Evolutionary conservation across 2,888 invertebrate genomes (phyloP).

Genomic region (Cephus rjabovi): DNA sequence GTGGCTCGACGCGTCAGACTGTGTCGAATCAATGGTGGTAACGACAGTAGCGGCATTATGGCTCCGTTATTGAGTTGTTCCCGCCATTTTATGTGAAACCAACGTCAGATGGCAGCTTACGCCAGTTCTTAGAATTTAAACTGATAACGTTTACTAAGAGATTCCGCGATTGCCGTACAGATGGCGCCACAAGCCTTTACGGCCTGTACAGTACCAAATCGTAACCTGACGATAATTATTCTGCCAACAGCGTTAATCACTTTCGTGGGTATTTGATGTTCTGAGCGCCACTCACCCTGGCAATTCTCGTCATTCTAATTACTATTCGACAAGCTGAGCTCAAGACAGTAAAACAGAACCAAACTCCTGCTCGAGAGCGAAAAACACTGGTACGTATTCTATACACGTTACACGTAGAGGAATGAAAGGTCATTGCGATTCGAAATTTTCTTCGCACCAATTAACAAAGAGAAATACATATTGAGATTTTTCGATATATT

Average conservation of each 20-base stretch:
- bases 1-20: neutral
- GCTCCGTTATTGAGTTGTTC: neutral
- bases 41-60: neutral
- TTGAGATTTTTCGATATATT: slow-evolving; percentile 57
- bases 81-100: neutral
- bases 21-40: neutral
- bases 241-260: neutral
- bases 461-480: slow-evolving; percentile 1
- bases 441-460: neutral
- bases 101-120: neutral
- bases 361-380: neutral
- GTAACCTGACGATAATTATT: neutral
- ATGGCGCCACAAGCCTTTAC: neutral
- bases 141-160: neutral
- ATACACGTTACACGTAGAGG: neutral
- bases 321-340: neutral
- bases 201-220: neutral
- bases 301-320: neutral
- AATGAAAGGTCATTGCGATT: neutral
- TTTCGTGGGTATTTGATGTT: neutral
- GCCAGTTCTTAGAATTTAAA: neutral
- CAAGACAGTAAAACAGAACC: neutral
- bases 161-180: neutral
- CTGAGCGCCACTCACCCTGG: neutral
- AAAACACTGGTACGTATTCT: neutral